Base-by-base conservation (phyloP, 2,888 invertebrate genomes). In the Willowsia nigromaculata region DNA sequence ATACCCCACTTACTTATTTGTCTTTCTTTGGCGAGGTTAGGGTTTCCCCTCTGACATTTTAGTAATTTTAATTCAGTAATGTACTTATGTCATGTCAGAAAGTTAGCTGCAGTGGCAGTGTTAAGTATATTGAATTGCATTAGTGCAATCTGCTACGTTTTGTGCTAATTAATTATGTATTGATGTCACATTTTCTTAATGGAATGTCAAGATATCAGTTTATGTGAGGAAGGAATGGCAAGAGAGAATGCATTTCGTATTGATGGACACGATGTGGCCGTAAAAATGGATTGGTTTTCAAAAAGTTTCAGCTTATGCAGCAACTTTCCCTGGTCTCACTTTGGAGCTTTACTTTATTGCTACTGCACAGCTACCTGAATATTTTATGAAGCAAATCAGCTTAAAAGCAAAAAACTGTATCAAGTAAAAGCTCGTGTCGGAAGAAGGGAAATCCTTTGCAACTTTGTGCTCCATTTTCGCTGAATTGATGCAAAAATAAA, bases 321-420 rank as follows among this genome's bases (percentile, higher is more conserved):
- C 18, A 22, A 56, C 50, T 18, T 15, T 71, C 11, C 30, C 30
- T 6, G 43, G 25, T 30, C 9, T 18, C 0, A 37, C 37, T 11
- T 71, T 4, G 13, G 30, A n/a, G 9, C 22, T 71, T 71, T 43
- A 9, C 40, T 37, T 43, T 71, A 71, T 40, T 84, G 25, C 25
- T 40, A 33, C 13, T 74, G 74, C 74, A 59, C n/a, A 18, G n/a
- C 5, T 43, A 30, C 15, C n/a, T 84, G 43, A 84, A 84, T 84
- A 84, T 84, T 84, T 71, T 27, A 84, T 84, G 84, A 84, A 33
- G 33, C 71, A 71, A 84, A 84, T 84, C 53, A 84, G 50, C 84
- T 56, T 84, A 53, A 84, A 84, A 84, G 84, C 84, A 83, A 59
- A 22, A 50, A 56, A 59, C 59, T 27, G 18, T 74, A 27, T 33